phyloP scores from a whole-genome alignment of 35 echinoderm and acorn worm species.

The Stichopus chloronotus region DNA sequence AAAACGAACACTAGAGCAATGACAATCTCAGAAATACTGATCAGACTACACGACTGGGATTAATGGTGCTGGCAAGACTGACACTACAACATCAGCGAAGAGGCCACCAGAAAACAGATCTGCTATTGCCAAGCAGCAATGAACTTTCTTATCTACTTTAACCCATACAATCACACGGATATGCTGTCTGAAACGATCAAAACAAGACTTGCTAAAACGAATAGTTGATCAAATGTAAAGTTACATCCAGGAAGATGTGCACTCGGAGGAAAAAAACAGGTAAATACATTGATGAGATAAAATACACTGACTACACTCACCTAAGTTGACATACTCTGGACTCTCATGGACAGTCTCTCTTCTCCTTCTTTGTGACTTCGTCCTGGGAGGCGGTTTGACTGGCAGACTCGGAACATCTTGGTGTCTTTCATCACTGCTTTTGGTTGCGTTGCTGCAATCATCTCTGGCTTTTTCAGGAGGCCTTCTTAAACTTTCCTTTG shows the following conservation, averaged over 20 bases:
- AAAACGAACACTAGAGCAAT: neutral
- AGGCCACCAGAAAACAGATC: neutral
- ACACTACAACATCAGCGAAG: neutral
- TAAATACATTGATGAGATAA: neutral
- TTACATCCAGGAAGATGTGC: too few relatives aligned
- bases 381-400: slow-evolving; percentile 31
- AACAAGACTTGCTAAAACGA: too few relatives aligned
- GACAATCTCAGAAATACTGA: neutral
- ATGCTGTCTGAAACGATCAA: too few relatives aligned
- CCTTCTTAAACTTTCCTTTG: neutral
- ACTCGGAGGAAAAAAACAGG: too few relatives aligned
- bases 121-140: too few relatives aligned
- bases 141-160: too few relatives aligned
- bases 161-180: too few relatives aligned
- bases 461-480: neutral
- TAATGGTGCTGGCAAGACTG: neutral
- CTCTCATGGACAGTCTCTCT: slow-evolving; percentile 17
- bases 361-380: slow-evolving; percentile 40
- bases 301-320: neutral
- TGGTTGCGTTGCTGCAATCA: neutral
- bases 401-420: neutral
- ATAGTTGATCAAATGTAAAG: too few relatives aligned
- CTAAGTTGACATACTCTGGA: slow-evolving; percentile 56
- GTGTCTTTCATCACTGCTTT: neutral
- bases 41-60: neutral